phyloP scores from a whole-genome alignment of 2,888 invertebrate species.

The Itoplectis maculator region DNA sequence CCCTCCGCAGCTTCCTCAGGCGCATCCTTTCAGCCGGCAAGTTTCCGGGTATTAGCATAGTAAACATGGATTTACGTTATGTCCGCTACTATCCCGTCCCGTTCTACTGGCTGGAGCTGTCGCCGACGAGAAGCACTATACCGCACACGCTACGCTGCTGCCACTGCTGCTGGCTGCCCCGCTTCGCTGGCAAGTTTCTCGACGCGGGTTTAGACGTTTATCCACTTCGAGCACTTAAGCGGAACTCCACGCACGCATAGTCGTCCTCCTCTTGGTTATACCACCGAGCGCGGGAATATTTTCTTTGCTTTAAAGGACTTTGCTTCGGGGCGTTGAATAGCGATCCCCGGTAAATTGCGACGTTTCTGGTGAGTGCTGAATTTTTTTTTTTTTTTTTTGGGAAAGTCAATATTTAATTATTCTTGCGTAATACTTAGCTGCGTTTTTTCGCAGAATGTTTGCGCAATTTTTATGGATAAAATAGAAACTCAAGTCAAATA shows the following conservation, averaged over 20 bases:
- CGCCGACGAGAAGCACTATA: conserved; percentile 41
- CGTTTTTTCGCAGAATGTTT: too few species aligned
- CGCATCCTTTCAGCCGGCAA: conserved; percentile 80
- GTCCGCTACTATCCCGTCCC: conserved; percentile 68
- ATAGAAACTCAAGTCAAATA: background rate
- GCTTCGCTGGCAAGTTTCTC: conserved; percentile 50
- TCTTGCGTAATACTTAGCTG: too few species aligned
- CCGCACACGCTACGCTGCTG: background rate
- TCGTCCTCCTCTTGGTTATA: conserved; percentile 33
- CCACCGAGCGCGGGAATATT: background rate
- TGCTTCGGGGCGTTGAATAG: too few species aligned
- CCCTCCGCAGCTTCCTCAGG: too few species aligned
- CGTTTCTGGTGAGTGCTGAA: too few species aligned
- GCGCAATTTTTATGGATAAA: too few species aligned
- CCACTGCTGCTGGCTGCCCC: conserved; percentile 18
- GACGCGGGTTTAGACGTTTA: conserved; percentile 73
- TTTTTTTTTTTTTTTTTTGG: too few species aligned
- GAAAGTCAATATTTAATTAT: too few species aligned
- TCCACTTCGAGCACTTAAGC: conserved; percentile 75
- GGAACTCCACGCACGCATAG: conserved; percentile 53
- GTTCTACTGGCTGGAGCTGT: conserved; percentile 58
- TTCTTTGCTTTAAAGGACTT: background rate
- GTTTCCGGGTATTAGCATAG: conserved; percentile 82
- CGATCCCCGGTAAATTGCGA: too few species aligned
- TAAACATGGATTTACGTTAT: conserved; percentile 83